Conservation (phyloP, 2,113 vertebrate genomes). For the Elgaria multicarinata region DNA sequence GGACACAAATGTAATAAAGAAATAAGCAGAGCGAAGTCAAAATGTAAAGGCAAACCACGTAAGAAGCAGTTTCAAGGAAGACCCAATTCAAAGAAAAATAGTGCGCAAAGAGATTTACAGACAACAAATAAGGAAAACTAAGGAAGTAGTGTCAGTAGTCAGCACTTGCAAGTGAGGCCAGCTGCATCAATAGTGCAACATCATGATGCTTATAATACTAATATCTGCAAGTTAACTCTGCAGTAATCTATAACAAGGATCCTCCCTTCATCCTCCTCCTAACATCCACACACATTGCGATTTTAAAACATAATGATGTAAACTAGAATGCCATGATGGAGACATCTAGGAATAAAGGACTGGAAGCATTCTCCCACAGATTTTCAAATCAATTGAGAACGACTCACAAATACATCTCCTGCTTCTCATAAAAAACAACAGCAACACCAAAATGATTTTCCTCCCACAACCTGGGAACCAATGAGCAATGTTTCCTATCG, state of each 20-base stretch:
- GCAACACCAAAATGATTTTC: background rate
- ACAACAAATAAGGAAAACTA: background rate
- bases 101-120: background rate
- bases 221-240: background rate
- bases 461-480: background rate
- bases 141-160: background rate
- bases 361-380: background rate
- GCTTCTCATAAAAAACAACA: background rate
- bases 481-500: background rate
- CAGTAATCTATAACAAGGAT: slow-evolving; percentile 8
- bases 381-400: background rate
- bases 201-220: background rate
- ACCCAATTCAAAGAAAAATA: no score
- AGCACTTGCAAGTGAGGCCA: background rate
- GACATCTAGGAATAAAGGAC: slow-evolving; percentile 34
- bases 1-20: no score
- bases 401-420: background rate
- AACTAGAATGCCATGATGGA: slow-evolving; percentile 11
- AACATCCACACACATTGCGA: background rate
- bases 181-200: background rate
- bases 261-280: background rate
- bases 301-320: slow-evolving; percentile 10
- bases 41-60: background rate
- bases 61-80: background rate
- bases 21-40: background rate